Base-by-base conservation (phyloP, 1,140 invertebrate genomes). In the Muscidifurax raptorellus region DNA sequence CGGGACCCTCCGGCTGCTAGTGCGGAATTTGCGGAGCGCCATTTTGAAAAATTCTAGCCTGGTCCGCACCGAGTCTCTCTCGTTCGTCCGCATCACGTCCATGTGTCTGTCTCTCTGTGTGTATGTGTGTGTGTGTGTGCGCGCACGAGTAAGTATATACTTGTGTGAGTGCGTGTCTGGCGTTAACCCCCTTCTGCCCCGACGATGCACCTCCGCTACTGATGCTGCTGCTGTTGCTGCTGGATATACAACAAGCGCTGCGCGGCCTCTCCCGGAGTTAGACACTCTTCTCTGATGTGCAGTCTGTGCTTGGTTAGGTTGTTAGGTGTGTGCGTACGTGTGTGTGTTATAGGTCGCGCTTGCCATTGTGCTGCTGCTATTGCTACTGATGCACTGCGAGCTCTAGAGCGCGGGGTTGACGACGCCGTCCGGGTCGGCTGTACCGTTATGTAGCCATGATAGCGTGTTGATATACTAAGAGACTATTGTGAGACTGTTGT, bases 1-100 rank as follows among this genome's bases (percentile, higher is more conserved):
- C 66, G 87, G 86, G 89, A 89, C 83, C 85, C 85, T 86, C 87
- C 87, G 87, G 86, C 89, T 88, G 87, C 88, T 86, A 89, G 90
- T 91, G 88, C 89, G 89, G 90, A 91, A 91, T 91, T 91, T 87
- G 85, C 87, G 85, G 84, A 89, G 90, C 91, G 91, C 91, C 91
- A 92, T 92, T 92, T 92, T 92, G 91, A 91, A 92, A 92, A 92
- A 91, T 91, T 91, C 87, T 87, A 86, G 86, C 32, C 69, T 69
- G 74, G 75, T 59, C 44, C 72, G 44, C 47, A 86, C 86, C 85
- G 86, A 78, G 66, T 77, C 72, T 36, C 82, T 84, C 47, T 79
- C 77, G 10, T 30, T 59, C 52, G 52, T 59, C 22, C 52, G 52
- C 52, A 52, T 52, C 18, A 12, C 47, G n/a, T 59, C 52, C 52